Evolutionary conservation across 37 sponge, comb jelly and placozoan species (phyloP).

Genomic region (Aplysina aerophoba): DNA sequence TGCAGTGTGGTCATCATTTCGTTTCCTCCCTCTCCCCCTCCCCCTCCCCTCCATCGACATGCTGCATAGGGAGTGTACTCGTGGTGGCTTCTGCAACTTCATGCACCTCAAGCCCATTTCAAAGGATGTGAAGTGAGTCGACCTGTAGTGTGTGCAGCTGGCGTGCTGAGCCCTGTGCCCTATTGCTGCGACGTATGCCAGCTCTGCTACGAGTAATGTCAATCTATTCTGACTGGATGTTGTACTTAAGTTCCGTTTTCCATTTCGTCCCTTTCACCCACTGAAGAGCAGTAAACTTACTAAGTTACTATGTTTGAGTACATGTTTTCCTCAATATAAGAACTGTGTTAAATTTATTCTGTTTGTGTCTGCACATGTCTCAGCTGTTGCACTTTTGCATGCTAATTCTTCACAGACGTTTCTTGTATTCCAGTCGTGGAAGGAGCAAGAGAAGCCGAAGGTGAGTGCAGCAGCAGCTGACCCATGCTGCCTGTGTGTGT

Average conservation of each 20-base stretch:
- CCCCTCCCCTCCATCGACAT: not conserved
- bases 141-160: not conserved
- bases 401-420: conserved; percentile 27
- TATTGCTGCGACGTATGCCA: not conserved
- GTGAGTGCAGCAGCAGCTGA: not conserved
- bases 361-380: not conserved
- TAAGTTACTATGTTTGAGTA: too few species aligned
- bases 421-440: conserved; percentile 46
- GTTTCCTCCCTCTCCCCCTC: not conserved
- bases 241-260: too few species aligned
- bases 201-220: too few species aligned
- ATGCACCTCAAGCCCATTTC: conserved; percentile 99
- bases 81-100: conserved; percentile 99
- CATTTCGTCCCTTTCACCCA: not conserved
- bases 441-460: not conserved
- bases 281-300: too few species aligned
- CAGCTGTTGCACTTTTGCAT: not conserved
- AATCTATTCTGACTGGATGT: too few species aligned
- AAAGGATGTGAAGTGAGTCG: conserved; percentile 83
- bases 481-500: not conserved
- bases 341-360: too few species aligned
- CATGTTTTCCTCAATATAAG: too few species aligned
- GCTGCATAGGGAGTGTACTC: conserved; percentile 82
- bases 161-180: not conserved
- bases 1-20: not conserved